phyloP scores from a whole-genome alignment of 2,888 invertebrate species.

The Cerastoderma edule region DNA sequence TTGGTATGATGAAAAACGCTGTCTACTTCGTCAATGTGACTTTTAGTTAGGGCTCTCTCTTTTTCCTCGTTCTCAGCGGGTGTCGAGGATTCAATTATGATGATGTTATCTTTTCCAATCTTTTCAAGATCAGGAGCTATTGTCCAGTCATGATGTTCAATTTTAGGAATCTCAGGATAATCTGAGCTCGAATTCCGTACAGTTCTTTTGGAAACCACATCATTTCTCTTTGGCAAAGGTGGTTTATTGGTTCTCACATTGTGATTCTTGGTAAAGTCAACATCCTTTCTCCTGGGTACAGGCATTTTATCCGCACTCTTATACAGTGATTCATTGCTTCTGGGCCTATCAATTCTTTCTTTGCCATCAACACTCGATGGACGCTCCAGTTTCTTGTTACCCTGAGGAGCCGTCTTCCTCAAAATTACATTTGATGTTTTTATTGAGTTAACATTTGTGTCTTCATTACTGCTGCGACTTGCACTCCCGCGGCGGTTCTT shows the following conservation, averaged over 20 bases:
- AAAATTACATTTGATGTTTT: constrained; percentile 32
- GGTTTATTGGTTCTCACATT: constrained; percentile 46
- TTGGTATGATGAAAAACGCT: constrained; percentile 26
- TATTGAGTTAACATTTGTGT: constrained; percentile 24
- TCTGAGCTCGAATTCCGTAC: constrained; percentile 39
- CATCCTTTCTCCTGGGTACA: constrained; percentile 31
- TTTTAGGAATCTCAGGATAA: constrained; percentile 24
- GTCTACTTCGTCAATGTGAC: not conserved
- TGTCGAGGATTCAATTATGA: constrained; percentile 67
- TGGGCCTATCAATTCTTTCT: constrained; percentile 25
- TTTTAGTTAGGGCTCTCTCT: not conserved
- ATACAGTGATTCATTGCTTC: constrained; percentile 33
- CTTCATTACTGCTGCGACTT: constrained; percentile 25
- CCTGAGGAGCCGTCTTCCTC: constrained; percentile 33
- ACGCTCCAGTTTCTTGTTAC: constrained; percentile 29
- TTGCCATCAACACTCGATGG: constrained; percentile 22
- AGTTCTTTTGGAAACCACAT: not conserved
- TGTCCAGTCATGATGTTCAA: constrained; percentile 59
- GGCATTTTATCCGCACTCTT: constrained; percentile 24
- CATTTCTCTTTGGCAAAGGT: constrained; percentile 36
- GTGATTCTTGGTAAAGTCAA: constrained; percentile 27
- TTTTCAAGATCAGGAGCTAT: constrained; percentile 62
- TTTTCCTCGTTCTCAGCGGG: constrained; percentile 8
- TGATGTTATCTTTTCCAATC: constrained; percentile 67
- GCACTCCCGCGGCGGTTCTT: constrained; percentile 19